phyloP scores from a whole-genome alignment of 1,140 invertebrate genomes.

The Neodiprion virginianus region DNA sequence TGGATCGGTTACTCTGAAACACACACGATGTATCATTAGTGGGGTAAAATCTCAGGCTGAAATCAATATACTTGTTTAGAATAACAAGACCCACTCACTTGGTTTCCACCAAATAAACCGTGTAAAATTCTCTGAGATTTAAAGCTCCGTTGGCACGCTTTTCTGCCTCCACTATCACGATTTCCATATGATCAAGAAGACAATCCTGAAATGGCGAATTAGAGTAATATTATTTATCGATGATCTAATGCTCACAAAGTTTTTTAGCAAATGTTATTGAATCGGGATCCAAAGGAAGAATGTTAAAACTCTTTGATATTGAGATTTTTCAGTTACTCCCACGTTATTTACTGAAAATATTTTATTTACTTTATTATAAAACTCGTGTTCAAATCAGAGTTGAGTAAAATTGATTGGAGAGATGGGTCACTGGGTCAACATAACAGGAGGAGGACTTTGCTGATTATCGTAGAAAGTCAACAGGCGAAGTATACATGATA shows the following conservation, averaged over 20 bases:
- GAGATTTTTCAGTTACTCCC: neutral
- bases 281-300: neutral
- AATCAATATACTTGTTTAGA: neutral
- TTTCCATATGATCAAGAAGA: slow-evolving; percentile 80
- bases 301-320: neutral
- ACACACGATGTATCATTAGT: slow-evolving; percentile 17
- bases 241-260: neutral
- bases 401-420: too few relatives aligned
- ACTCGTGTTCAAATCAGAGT: neutral
- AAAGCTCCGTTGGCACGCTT: slow-evolving; percentile 80
- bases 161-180: slow-evolving; percentile 83
- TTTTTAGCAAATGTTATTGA: neutral
- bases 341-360: slow-evolving; percentile 15
- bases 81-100: slow-evolving; percentile 66
- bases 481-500: too few relatives aligned
- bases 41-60: too few relatives aligned
- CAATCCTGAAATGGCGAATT: slow-evolving; percentile 67
- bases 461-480: too few relatives aligned
- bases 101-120: slow-evolving; percentile 84
- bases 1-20: slow-evolving; percentile 73
- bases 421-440: too few relatives aligned
- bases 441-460: too few relatives aligned
- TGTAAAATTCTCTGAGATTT: slow-evolving; percentile 83
- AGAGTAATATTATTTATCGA: slow-evolving; percentile 9
- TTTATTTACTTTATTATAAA: neutral